Evolutionary conservation across 2,888 invertebrate genomes (phyloP).

Genomic region (Tribolium freemani): DNA sequence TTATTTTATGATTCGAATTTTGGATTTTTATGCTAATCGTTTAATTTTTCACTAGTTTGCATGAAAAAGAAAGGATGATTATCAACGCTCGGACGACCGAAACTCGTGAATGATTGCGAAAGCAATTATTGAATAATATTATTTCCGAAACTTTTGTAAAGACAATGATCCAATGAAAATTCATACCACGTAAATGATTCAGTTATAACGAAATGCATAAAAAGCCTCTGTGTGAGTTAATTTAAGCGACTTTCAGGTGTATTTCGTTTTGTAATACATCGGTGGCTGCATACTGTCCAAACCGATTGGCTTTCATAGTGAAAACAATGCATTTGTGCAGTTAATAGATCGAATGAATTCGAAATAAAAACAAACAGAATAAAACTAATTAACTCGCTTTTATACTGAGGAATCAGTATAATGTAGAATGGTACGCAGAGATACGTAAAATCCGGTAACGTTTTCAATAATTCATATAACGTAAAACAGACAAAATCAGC

Average conservation of each 20-base stretch:
- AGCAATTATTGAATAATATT: constrained; percentile 11
- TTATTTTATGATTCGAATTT: not conserved
- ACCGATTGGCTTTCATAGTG: constrained; percentile 23
- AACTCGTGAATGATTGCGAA: not conserved
- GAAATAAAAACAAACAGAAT: constrained; percentile 35
- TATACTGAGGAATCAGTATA: constrained; percentile 26
- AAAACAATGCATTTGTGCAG: constrained; percentile 20
- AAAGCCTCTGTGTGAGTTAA: constrained; percentile 19
- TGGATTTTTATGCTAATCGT: not conserved
- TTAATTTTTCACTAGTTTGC: not conserved
- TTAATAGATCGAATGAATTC: constrained; percentile 28
- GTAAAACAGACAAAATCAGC: constrained; percentile 47
- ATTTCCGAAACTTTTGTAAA: constrained; percentile 5
- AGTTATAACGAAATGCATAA: constrained; percentile 24
- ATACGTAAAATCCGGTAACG: constrained; percentile 33
- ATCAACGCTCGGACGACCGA: not conserved
- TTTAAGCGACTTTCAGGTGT: constrained; percentile 25
- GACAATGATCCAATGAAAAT: constrained; percentile 18
- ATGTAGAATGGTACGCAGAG: constrained; percentile 28
- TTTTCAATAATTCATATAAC: constrained; percentile 50
- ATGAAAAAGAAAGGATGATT: not conserved
- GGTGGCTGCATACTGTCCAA: constrained; percentile 8
- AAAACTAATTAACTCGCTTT: constrained; percentile 36
- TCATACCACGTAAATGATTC: constrained; percentile 18
- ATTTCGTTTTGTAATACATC: constrained; percentile 9